Conservation (phyloP, 1,140 invertebrate species). For the Drosophila kanapiae region DNA sequence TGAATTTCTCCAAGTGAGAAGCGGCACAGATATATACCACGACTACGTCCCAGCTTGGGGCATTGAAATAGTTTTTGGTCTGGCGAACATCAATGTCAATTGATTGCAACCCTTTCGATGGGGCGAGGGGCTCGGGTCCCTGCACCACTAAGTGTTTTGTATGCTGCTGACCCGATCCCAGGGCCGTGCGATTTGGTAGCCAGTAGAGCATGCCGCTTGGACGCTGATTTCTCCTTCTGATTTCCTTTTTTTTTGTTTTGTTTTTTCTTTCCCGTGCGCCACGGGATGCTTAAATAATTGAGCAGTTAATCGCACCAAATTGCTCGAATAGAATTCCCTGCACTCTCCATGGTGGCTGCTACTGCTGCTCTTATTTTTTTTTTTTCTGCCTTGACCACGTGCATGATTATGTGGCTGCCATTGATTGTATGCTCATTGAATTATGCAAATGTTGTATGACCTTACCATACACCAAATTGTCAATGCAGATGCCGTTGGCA, state of each 20-base stretch:
- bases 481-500: constrained; percentile 57
- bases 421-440: constrained; percentile 79
- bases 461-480: constrained; percentile 52
- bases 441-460: constrained; percentile 72
- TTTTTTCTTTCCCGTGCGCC: constrained; percentile 29
- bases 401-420: constrained; percentile 66
- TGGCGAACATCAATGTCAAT: constrained; percentile 81
- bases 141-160: constrained; percentile 73
- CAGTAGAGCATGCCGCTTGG: constrained; percentile 45
- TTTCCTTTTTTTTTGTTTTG: constrained; percentile 11
- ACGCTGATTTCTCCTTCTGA: constrained; percentile 57
- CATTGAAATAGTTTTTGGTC: constrained; percentile 78
- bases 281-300: constrained; percentile 80
- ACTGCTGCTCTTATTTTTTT: constrained; percentile 3
- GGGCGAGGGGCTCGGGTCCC: constrained; percentile 8
- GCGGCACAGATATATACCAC: constrained; percentile 16
- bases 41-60: constrained; percentile 51
- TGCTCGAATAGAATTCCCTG: constrained; percentile 73
- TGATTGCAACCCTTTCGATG: constrained; percentile 75
- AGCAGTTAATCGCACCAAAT: constrained; percentile 83
- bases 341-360: constrained; percentile 7
- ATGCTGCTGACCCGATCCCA: constrained; percentile 38
- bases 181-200: constrained; percentile 48
- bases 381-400: constrained; percentile 28
- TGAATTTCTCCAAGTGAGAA: constrained; percentile 9